Evolutionary conservation across 2,113 vertebrate genomes (phyloP), one percentile per base, ranked within the genome.

Genomic region (Charadrius vociferus): DNA sequence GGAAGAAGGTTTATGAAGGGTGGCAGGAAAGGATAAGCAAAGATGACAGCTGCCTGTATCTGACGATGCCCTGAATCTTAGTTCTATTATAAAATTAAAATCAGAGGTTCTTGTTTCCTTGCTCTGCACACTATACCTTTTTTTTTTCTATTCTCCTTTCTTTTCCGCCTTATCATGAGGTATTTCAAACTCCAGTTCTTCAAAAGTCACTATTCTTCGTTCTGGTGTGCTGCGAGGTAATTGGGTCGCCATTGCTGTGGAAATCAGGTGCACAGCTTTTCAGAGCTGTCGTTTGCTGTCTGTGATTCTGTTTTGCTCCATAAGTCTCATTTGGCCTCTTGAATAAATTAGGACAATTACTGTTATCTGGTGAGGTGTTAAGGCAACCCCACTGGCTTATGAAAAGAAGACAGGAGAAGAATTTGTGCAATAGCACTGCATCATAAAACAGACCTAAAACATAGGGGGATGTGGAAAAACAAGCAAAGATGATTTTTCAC

Each of bases 301-400:
- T 5, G 0, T 41, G 41, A 37, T 45, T 87, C 67, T 78, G 20
- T 6, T 96, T 52, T 74, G 61, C 65, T 81, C 68, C 5, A 0
- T n/a, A 36, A 88, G 56, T 84, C 66, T 88, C 68, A 26, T 34
- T 75, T 89, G 65, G 47, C 68, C 52, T 96, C 56, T 86, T 87
- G 66, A 67, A 59, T 91, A 89, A 89, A 72, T 80, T 23, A 79
- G 52, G 65, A 43, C 61, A 68, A 13, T 67, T 59, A n/a, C 50
- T 88, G 90, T 24, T 49, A 22, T 59, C 34, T 90, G 45, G 7
- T 70, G 3, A 55, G 50, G 43, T 43, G 49, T 80, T 77, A 36
- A 61, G 41, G 50, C 55, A 92, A 36, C 36, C 37, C 45, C 21
- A 14, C 10, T 49, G 62, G 30, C 2, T 3, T 70, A 27, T 0